Base-by-base conservation (phyloP, 2,797 vertebrate genomes). In the Sebastes dallii region DNA sequence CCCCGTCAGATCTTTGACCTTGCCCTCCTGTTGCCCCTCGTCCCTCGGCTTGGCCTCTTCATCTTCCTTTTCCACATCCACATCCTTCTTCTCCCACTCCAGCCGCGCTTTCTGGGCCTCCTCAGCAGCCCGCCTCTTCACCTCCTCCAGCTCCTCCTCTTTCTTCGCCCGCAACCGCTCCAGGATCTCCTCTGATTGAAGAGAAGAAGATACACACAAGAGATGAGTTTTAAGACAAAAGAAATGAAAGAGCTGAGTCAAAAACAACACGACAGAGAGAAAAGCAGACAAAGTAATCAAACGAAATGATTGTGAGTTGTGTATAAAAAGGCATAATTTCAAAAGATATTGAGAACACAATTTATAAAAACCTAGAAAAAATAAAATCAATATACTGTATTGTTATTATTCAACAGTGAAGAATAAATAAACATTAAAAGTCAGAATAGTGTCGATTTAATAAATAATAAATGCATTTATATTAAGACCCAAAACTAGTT, bases 141-240 rank as follows among this genome's bases (percentile, higher is more conserved):
- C 95, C 91, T 97, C 96, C 82, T 96, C 96, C 89, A 96, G 92
- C 73, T 97, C 96, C 77, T 93, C 96, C 85, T 98, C 97, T 86
- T 96, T 97, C 90, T 96, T 97, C 71, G 95, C 92, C 91, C 96
- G 96, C 79, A 97, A 80, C 72, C 96, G 85, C 24, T 99, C 98
- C 93, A 98, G 89, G 91, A 99, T 99, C 94, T 99, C 98, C 82
- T 99, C 98, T 99, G 89, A 18, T 81, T 24, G 46, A 34, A 75
- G 24, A 52, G 39, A 71, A 3, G 13, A 77, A 29, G 30, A 56
- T 3, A 2, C 14, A 30, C 79, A 67, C 2, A 46, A 6, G 81
- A 10, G 34, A 34, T 0, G 7, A 60, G 16, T 42, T 27, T 27
- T 24, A 32, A 66, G 50, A 66, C 8, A 46, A 24, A 54, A 30